phyloP scores from a whole-genome alignment of 1,140 invertebrate genomes.

The Reticulitermes speratus region DNA sequence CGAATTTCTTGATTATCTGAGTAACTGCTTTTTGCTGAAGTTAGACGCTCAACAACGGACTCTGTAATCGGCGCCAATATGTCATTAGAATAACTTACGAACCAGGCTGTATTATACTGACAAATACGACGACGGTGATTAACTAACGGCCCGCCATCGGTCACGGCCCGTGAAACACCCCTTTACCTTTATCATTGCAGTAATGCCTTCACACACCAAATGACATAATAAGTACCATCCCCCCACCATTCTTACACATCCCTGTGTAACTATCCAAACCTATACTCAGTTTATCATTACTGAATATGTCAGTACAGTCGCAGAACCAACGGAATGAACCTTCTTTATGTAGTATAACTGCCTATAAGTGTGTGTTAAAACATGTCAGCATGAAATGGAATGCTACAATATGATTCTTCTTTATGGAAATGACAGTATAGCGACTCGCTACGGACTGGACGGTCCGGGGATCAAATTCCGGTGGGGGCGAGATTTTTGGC shows the following conservation, averaged over 20 bases:
- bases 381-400: too few relatives aligned
- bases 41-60: too few relatives aligned
- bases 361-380: too few relatives aligned
- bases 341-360: background rate
- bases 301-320: background rate
- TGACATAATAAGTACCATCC: background rate
- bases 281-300: slow-evolving; percentile 17
- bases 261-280: background rate
- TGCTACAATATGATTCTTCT: too few relatives aligned
- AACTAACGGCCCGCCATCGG: background rate
- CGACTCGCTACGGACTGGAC: too few relatives aligned
- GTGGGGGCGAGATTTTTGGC: too few relatives aligned
- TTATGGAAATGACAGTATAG: too few relatives aligned
- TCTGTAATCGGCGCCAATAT: too few relatives aligned
- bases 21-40: too few relatives aligned
- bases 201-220: slow-evolving; percentile 9
- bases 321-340: background rate
- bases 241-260: background rate
- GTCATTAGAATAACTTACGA: too few relatives aligned
- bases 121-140: background rate
- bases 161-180: background rate
- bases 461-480: too few relatives aligned
- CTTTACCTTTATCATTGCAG: background rate
- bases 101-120: background rate
- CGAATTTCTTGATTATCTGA: too few relatives aligned